Percentiles rank a stretch among this genome's conserved stretches.
These are phyloP conservation scores for Ornithorhynchus anatinus DNA, from an alignment of 2,113 vertebrate species.

Conservation along the genomic window DNA sequence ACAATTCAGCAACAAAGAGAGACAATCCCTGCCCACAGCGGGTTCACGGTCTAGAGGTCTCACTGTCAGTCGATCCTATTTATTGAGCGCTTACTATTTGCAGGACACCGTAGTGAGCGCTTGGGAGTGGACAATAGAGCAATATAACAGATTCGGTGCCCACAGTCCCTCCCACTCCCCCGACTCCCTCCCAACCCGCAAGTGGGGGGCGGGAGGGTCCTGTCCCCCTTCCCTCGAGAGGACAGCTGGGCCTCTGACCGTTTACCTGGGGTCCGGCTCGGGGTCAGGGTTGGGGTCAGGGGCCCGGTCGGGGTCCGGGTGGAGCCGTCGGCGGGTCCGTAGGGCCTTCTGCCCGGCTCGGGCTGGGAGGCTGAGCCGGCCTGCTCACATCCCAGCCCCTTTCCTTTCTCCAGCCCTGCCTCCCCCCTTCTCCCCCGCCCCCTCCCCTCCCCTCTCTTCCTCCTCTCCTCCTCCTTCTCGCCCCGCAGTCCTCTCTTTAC, in stretches of 20 bases:
- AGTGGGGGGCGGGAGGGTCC: not conserved
- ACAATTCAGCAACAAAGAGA: too few relatives aligned
- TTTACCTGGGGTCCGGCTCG: constrained; percentile 35
- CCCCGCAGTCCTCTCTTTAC: constrained; percentile 10
- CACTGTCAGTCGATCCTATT: too few relatives aligned
- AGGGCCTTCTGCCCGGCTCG: not conserved
- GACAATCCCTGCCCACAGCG: too few relatives aligned
- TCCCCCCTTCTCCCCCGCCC: constrained; percentile 1
- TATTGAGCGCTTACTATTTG: too few relatives aligned
- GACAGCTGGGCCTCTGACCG: not conserved
- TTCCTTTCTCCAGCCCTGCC: constrained; percentile 22
- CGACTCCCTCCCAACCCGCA: not conserved
- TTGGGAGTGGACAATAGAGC: too few relatives aligned
- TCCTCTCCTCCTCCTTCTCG: not conserved
- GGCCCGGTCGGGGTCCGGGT: not conserved
- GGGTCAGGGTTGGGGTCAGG: not conserved
- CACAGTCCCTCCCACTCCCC: not conserved
- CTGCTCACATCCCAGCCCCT: not conserved
- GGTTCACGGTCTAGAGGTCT: too few relatives aligned
- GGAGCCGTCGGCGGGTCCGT: not conserved
- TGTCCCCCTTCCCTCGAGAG: not conserved
- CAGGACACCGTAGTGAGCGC: too few relatives aligned
- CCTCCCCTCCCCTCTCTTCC: constrained; percentile 20
- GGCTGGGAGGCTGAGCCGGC: not conserved
- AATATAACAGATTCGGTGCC: too few relatives aligned